phyloP scores from a whole-genome alignment of 2,113 vertebrate species.

The Oophaga pumilio region DNA sequence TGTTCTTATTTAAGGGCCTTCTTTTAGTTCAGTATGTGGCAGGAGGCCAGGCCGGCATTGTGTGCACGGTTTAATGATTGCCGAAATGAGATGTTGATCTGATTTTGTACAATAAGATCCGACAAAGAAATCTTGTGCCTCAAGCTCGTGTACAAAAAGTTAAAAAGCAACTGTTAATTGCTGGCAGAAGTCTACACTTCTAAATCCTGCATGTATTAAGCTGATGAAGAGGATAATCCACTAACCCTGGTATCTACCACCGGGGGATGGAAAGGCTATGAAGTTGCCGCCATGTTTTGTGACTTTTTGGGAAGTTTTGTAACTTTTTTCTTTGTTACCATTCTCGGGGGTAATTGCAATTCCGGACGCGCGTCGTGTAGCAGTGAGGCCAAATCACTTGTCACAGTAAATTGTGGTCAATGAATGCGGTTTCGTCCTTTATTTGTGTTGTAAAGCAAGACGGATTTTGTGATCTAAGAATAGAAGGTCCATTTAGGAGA shows the following conservation, averaged over 20 bases:
- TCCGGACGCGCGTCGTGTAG: constrained; percentile 6
- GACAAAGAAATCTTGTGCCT: constrained; percentile 3
- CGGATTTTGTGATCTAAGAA: not conserved
- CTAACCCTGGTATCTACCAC: not conserved
- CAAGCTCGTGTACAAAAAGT: not conserved
- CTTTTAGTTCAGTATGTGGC: constrained; percentile 7
- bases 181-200: not conserved
- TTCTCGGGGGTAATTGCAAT: constrained; percentile 10
- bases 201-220: not conserved
- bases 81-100: constrained; percentile 23
- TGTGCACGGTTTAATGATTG: constrained; percentile 13
- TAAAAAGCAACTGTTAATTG: constrained; percentile 1
- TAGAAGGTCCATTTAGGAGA: not conserved
- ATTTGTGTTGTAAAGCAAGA: constrained; percentile 9
- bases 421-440: not conserved
- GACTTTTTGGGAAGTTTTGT: not conserved
- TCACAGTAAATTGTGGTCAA: not conserved
- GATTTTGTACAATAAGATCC: not conserved
- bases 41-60: not conserved
- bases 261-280: not conserved
- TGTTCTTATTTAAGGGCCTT: not conserved
- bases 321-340: not conserved
- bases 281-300: not conserved
- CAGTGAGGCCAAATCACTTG: not conserved
- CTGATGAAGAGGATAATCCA: not conserved